Conservation (phyloP, 2,797 vertebrate genomes). For the Psittacula derbiana region DNA sequence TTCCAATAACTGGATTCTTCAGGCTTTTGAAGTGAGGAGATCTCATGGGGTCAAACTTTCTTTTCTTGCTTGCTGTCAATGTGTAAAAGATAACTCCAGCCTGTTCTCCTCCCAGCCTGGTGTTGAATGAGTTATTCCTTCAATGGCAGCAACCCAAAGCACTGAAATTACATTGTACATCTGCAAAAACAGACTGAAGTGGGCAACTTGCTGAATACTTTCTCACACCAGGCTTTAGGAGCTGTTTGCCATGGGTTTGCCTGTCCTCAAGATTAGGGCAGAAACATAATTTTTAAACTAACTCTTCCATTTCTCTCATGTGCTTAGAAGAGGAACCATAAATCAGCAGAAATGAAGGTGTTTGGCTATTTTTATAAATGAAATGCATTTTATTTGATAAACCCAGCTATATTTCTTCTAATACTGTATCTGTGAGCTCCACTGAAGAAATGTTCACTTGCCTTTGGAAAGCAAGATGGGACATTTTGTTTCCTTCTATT, state of each 20-base stretch:
- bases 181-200: not conserved
- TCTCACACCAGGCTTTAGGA: not conserved
- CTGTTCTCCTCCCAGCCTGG: not conserved
- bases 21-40: not conserved
- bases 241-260: not conserved
- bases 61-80: not conserved
- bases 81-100: not conserved
- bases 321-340: conserved; percentile 39
- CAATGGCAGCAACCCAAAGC: not conserved
- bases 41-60: not conserved
- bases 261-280: not conserved
- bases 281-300: not conserved
- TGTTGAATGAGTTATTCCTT: not conserved
- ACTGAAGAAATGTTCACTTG: not conserved
- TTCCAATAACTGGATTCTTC: not conserved
- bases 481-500: not conserved
- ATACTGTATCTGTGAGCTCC: not conserved
- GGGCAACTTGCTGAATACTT: not conserved
- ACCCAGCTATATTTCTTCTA: not conserved
- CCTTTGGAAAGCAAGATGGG: not conserved
- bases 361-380: conserved; percentile 17
- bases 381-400: conserved; percentile 24
- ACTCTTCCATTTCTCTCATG: not conserved
- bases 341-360: conserved; percentile 41
- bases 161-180: not conserved